Percentiles rank a stretch among this genome's conserved stretches.
These are phyloP conservation scores for Melipona quadrifasciata DNA, from an alignment of 1,140 invertebrate species.

Conservation along the genomic window DNA sequence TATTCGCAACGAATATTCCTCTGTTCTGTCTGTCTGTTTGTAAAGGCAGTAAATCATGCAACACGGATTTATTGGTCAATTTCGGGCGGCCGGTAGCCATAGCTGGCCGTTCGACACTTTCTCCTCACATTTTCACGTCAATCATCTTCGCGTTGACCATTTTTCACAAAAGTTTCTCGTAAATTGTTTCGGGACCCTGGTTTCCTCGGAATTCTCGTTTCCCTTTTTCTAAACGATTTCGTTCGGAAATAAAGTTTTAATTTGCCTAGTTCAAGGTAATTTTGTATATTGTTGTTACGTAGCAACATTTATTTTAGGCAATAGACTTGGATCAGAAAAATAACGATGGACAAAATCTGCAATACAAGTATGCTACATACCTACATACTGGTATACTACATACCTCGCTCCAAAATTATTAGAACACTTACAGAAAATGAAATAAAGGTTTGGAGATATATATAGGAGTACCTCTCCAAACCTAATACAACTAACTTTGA, in stretches of 20 bases:
- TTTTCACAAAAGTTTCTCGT: neutral
- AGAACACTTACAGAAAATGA: too few relatives aligned
- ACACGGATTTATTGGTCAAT: conserved; percentile 71
- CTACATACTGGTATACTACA: too few relatives aligned
- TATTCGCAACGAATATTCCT: conserved; percentile 25
- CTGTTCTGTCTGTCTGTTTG: neutral
- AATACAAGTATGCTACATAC: too few relatives aligned
- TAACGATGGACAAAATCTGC: too few relatives aligned
- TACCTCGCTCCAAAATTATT: too few relatives aligned
- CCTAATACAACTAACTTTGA: too few relatives aligned
- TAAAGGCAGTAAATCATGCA: conserved; percentile 69
- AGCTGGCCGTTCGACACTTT: conserved; percentile 55
- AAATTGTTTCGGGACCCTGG: neutral
- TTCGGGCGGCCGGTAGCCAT: conserved; percentile 27
- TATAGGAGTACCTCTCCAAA: too few relatives aligned
- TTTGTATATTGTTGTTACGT: too few relatives aligned
- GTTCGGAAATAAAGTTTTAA: neutral
- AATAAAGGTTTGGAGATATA: too few relatives aligned
- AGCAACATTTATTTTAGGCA: too few relatives aligned
- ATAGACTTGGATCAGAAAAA: too few relatives aligned
- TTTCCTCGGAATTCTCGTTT: neutral
- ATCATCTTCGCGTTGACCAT: neutral
- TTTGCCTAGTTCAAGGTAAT: too few relatives aligned
- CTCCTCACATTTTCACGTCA: conserved; percentile 29
- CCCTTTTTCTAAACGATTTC: neutral